Percentiles rank a stretch among this genome's conserved stretches.
phyloP scores from a whole-genome alignment of 64 coral and sea anemone species.

The Orbicella faveolata region DNA sequence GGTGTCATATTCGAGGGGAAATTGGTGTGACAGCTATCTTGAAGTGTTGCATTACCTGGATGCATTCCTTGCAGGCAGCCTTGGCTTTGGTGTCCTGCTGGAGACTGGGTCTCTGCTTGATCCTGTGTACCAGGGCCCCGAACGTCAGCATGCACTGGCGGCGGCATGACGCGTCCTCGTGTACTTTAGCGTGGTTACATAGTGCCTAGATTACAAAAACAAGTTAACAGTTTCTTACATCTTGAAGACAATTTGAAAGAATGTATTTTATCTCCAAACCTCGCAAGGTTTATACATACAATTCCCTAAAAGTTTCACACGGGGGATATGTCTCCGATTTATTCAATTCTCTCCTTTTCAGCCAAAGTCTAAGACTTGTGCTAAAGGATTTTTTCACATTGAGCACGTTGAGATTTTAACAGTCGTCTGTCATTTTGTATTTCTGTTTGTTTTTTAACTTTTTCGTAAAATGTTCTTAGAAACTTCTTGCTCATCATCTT shows the following conservation, averaged over 20 bases:
- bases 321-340: too few relatives aligned
- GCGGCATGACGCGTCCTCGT: slow-evolving; percentile 3
- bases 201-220: neutral
- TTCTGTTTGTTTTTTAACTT: too few relatives aligned
- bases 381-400: too few relatives aligned
- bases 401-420: too few relatives aligned
- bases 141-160: slow-evolving; percentile 71
- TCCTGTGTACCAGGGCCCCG: slow-evolving; percentile 60
- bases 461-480: too few relatives aligned
- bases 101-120: neutral
- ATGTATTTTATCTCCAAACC: neutral
- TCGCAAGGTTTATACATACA: neutral
- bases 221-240: neutral
- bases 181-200: neutral
- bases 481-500: too few relatives aligned
- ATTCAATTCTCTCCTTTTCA: too few relatives aligned
- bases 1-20: too few relatives aligned
- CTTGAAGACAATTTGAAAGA: neutral
- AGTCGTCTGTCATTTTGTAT: too few relatives aligned
- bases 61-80: neutral
- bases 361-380: too few relatives aligned
- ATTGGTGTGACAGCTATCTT: too few relatives aligned
- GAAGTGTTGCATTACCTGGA: slow-evolving; percentile 16
- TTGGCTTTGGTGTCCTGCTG: slow-evolving; percentile 35
- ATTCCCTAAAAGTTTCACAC: neutral